Conservation (phyloP, 2,888 invertebrate species). For the Elysia crispata region DNA sequence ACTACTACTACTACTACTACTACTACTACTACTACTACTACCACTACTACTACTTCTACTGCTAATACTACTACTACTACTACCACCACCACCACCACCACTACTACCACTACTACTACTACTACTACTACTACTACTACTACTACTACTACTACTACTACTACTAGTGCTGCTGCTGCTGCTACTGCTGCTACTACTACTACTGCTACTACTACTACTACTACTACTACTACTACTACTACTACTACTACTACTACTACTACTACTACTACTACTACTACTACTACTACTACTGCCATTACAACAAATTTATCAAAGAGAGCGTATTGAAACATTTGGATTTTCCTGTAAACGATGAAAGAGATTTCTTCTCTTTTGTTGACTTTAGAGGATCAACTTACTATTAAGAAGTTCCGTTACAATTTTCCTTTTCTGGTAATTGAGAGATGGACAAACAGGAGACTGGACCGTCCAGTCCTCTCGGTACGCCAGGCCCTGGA, state of each 20-base stretch:
- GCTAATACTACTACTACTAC: no score
- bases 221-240: conserved; percentile 44
- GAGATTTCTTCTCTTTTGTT: no score
- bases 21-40: conserved; percentile 33
- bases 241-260: conserved; percentile 33
- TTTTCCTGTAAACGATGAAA: no score
- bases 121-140: conserved; percentile 46
- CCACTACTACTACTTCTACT: background rate
- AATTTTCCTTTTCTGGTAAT: no score
- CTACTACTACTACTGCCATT: conserved; percentile 18
- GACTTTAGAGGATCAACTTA: no score
- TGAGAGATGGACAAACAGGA: no score
- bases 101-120: conserved; percentile 36
- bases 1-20: conserved; percentile 34
- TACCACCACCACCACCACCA: conserved; percentile 23
- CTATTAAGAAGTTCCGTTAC: no score
- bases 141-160: conserved; percentile 43
- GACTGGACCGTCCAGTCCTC: no score
- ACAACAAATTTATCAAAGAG: no score
- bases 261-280: conserved; percentile 32
- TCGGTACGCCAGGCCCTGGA: no score
- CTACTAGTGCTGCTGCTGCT: conserved; percentile 42
- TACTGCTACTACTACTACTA: conserved; percentile 41
- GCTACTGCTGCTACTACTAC: conserved; percentile 42
- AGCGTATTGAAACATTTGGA: no score